Evolutionary conservation across 35 echinoderm and acorn worm genomes (phyloP).

Genomic region (Nesometra sesokonis): DNA sequence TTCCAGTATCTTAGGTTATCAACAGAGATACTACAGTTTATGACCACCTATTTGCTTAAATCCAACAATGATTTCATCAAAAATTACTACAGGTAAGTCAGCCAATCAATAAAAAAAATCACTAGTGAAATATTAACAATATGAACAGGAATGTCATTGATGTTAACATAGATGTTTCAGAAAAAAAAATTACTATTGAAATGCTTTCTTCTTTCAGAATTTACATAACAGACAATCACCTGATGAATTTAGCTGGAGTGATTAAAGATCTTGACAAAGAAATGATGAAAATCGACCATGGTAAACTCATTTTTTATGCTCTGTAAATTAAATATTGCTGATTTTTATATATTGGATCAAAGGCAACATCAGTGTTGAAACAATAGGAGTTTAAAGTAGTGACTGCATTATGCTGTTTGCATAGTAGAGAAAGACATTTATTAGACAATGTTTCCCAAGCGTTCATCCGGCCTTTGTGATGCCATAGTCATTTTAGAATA

Average conservation of each 20-base stretch:
- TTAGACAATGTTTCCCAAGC: too few relatives aligned
- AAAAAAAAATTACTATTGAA: too few relatives aligned
- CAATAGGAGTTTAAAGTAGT: background rate
- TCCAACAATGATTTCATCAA: constrained; percentile 45
- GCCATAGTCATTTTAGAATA: too few relatives aligned
- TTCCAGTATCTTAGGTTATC: constrained; percentile 67
- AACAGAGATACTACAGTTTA: constrained; percentile 68
- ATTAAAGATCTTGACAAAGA: constrained; percentile 84
- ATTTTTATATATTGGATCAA: background rate
- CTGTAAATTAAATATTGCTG: background rate
- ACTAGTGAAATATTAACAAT: too few relatives aligned
- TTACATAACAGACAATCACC: constrained; percentile 49
- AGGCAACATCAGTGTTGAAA: background rate
- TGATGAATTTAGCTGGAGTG: constrained; percentile 58
- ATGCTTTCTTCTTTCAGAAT: too few relatives aligned
- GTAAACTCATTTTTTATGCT: constrained; percentile 19
- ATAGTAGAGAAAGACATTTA: too few relatives aligned
- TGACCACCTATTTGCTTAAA: constrained; percentile 63
- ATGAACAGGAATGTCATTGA: too few relatives aligned
- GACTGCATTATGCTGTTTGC: too few relatives aligned
- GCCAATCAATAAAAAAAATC: too few relatives aligned
- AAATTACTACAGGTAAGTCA: constrained; percentile 43
- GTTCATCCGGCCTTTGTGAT: too few relatives aligned
- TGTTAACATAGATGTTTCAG: too few relatives aligned
- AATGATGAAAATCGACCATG: constrained; percentile 66